These are phyloP conservation scores for Cephus runcator DNA, from an alignment of 2,888 invertebrate genomes.

Conservation along the genomic window DNA sequence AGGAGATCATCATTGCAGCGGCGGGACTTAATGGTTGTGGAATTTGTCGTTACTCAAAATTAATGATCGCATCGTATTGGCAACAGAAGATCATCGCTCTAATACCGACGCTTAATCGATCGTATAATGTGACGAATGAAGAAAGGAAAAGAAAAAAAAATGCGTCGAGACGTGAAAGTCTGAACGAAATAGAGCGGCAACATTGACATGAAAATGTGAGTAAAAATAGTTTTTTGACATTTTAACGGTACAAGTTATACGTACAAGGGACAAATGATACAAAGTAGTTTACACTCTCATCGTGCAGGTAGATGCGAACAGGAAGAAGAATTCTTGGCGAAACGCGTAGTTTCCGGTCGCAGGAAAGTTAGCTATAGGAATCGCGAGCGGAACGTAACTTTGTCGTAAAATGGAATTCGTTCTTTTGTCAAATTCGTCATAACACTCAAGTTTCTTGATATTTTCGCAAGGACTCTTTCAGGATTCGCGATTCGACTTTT, in stretches of 20 bases:
- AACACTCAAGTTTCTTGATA: neutral
- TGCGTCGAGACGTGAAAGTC: constrained; percentile 37
- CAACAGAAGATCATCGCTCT: neutral
- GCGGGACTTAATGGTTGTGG: neutral
- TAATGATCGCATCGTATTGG: neutral
- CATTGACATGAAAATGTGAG: constrained; percentile 24
- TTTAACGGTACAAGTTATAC: neutral
- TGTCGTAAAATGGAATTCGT: neutral
- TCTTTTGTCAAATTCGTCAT: neutral
- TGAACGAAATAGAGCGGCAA: constrained; percentile 45
- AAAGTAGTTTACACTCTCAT: neutral
- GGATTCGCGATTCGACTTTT: neutral
- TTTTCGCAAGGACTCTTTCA: neutral
- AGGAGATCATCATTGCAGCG: neutral
- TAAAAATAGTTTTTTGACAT: neutral
- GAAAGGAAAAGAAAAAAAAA: neutral
- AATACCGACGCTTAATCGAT: constrained; percentile 17
- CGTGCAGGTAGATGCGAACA: neutral
- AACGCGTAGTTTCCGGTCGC: neutral
- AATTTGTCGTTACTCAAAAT: neutral
- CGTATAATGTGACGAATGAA: neutral
- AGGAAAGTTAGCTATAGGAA: neutral
- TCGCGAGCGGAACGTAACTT: neutral
- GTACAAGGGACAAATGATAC: neutral
- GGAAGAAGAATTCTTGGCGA: neutral